Evolutionary conservation across 2,888 invertebrate species (phyloP), one percentile per base, ranked within the genome.

Genomic region (Rhamphomyia laevipes): DNA sequence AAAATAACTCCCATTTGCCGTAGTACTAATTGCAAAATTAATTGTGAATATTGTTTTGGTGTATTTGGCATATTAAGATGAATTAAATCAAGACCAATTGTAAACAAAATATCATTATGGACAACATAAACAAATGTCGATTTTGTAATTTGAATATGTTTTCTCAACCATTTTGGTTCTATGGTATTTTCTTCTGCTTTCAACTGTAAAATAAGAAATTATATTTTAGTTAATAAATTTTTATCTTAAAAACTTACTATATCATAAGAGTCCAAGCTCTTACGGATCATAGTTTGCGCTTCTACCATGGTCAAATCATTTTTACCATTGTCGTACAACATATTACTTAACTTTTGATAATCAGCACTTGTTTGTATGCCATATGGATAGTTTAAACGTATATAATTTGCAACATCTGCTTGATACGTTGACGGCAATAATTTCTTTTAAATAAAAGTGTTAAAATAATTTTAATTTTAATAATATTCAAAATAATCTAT

Each of bases 1-100:
- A 42, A 42, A 13, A 50, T 12, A 13, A 53, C 30, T 6, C 53
- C 53, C 31, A 53, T 46, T 46, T 50, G 38, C 11, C 50, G 49
- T 10, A 46, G 45, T 1, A 48, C 5, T 16, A 53, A 27, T 43
- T 51, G 48, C 11, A 53, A 5, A 10, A 48, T 48, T 11, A 51
- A 35, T 6, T 51, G 51, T 2, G 47, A 18, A 48, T 38, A 51
- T 6, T 48, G 33, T 12, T 27, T 38, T 1, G 46, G 43, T 45
- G 49, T 45, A 7, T 13, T 13, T 30, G 46, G 47, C 21, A 50
- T 37, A 45, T 51, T 51, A 18, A 21, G 21, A 21, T 3, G 21
- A 27, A 27, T 27, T 7, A 27, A 51, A 48, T 35, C 42, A 18
- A 50, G 50, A 21, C 46, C 44, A 2, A 53, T 45, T 2, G 31